Percentiles rank a stretch among this genome's conserved stretches.
Evolutionary conservation across 2,888 invertebrate species (phyloP).

Genomic region (Drosophila paracracens): DNA sequence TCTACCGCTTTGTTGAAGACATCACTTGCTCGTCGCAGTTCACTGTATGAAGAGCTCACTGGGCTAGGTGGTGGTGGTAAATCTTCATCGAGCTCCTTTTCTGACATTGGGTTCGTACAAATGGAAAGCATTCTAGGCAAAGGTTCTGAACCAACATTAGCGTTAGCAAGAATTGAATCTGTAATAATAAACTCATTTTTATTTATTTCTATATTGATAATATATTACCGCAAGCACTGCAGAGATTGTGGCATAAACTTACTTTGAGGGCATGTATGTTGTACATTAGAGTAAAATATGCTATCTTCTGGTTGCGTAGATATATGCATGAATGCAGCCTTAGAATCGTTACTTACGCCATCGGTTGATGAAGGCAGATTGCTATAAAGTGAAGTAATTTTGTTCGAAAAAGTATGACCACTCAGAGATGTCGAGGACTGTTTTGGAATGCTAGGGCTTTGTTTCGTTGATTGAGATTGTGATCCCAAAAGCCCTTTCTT

Average conservation of each 20-base stretch:
- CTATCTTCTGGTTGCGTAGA: conserved; percentile 4
- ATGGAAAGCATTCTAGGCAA: conserved; percentile 85
- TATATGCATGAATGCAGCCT: background rate
- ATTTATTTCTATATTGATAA: background rate
- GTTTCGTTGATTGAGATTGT: conserved; percentile 15
- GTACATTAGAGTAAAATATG: conserved; percentile 37
- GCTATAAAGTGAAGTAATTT: conserved; percentile 26
- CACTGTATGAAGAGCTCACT: conserved; percentile 96
- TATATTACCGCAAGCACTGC: background rate
- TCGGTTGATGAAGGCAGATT: conserved; percentile 25
- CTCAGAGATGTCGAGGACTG: conserved; percentile 67
- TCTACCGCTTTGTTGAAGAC: conserved; percentile 85
- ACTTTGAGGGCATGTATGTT: conserved; percentile 30
- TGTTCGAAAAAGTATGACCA: conserved; percentile 12
- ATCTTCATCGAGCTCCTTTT: conserved; percentile 86
- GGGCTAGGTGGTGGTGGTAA: conserved; percentile 94
- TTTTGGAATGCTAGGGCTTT: conserved; percentile 54
- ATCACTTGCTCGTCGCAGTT: conserved; percentile 92
- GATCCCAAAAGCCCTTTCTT: conserved; percentile 75
- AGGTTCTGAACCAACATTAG: conserved; percentile 72
- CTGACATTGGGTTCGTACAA: conserved; percentile 39
- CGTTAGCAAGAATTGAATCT: conserved; percentile 14
- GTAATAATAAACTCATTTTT: background rate
- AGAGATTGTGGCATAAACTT: background rate
- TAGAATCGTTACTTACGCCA: background rate